These are phyloP conservation scores for Haliclona indistincta DNA, from an alignment of 37 sponge, comb jelly and placozoan species.

Conservation along the genomic window DNA sequence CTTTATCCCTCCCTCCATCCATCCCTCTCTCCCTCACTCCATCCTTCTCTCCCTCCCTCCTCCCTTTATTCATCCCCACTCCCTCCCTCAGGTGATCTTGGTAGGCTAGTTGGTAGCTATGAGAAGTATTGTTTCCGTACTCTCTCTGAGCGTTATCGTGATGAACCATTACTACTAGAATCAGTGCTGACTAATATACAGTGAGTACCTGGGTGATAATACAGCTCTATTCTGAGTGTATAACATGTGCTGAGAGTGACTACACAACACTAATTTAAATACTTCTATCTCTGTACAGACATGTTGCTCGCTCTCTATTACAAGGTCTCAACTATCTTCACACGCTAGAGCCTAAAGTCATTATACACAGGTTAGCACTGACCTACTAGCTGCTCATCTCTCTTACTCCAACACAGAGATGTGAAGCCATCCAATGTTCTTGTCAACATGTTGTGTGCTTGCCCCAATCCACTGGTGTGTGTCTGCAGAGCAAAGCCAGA, in stretches of 20 bases:
- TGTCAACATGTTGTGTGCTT: background rate
- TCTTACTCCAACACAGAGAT: background rate
- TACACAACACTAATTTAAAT: background rate
- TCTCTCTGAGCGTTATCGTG: background rate
- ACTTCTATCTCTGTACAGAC: background rate
- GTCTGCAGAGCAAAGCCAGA: background rate
- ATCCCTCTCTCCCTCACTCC: no score
- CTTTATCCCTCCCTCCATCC: no score
- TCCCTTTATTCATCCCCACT: no score
- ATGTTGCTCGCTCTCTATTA: background rate
- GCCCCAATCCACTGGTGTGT: background rate
- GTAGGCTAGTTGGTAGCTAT: background rate
- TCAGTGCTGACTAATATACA: background rate
- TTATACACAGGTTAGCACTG: no score
- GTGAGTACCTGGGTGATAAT: conserved; percentile 5
- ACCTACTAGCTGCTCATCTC: no score
- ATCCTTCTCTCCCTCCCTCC: no score
- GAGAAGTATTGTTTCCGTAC: conserved; percentile 1
- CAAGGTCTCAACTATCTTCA: background rate
- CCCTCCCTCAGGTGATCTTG: conserved; percentile 5
- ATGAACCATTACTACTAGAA: background rate
- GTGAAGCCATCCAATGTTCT: conserved; percentile 8
- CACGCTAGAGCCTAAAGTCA: background rate
- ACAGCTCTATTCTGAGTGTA: no score
- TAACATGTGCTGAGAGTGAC: background rate